Conservation (phyloP, 2,888 invertebrate species). For the Megalurothrips usitatus region DNA sequence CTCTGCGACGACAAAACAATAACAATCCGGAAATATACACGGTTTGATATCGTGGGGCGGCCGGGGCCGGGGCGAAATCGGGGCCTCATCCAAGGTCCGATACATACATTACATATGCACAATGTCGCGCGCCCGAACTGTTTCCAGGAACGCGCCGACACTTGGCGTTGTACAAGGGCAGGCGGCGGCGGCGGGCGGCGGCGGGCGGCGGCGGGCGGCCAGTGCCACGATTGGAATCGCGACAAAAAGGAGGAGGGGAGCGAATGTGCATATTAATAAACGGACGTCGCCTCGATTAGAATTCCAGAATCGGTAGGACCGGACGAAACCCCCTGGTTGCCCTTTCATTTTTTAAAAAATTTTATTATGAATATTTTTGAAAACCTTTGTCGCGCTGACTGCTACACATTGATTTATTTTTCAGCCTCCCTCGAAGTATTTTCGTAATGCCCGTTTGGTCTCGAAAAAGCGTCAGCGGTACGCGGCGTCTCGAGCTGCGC, state of each 20-base stretch:
- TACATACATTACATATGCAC: constrained; percentile 17
- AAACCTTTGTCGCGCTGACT: no score
- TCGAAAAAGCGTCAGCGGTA: no score
- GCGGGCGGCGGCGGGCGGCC: neutral
- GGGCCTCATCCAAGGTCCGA: neutral
- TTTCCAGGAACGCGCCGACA: constrained; percentile 25
- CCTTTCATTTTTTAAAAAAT: no score
- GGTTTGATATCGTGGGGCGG: neutral
- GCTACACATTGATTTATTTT: no score
- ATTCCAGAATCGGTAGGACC: no score
- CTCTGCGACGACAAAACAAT: neutral
- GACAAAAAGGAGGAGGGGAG: neutral
- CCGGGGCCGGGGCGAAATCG: neutral
- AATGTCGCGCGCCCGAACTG: constrained; percentile 20
- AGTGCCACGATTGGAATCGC: neutral
- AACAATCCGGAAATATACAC: neutral
- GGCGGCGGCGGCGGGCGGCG: neutral
- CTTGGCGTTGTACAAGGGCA: neutral
- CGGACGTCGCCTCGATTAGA: neutral
- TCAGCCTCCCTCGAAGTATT: no score
- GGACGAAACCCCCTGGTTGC: no score
- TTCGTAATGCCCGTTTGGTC: no score
- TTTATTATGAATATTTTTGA: no score
- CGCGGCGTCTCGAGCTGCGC: no score
- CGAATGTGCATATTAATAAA: neutral